Base-by-base conservation (phyloP, 2,113 vertebrate genomes). In the Lontra canadensis region DNA sequence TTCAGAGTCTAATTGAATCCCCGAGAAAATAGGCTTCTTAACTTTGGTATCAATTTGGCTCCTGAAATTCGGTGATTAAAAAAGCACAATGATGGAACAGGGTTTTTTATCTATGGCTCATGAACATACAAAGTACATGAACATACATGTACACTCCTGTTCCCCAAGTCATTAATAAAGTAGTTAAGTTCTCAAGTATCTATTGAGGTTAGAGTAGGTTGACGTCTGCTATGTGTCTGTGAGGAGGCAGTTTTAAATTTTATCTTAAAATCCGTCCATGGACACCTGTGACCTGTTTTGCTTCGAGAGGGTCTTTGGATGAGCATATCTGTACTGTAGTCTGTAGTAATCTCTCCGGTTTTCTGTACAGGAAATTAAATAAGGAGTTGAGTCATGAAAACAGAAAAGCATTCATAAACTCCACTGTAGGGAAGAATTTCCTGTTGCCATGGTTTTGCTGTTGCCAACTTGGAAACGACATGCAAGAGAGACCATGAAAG, bases 401-500 rank as follows among this genome's bases (percentile, higher is more conserved):
- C 95, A 97, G 97, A 98, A 98, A 97, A 98, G 87, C 94, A 93
- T 98, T 98, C 76, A 98, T 98, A 97, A 98, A 96, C 90, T 98
- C 95, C 31, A 93, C 89, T 96, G 90, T 91, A 98, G 74, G 91
- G 97, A 97, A 98, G 98, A 88, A 94, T 98, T 95, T 95, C 97
- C 96, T 98, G 97, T 98, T 98, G 95, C 97, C 87, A n/a, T 95
- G 90, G 88, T 81, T 98, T 94, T 98, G 21, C 97, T 97, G 17
- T 97, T 98, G 87, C 97, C 97, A 94, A 95, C 82, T 97, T 98
- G 96, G 96, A 98, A 97, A 97, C 82, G 25, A 96, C 67, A 80
- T 90, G 88, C 94, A 94, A 88, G 94, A 95, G 95, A 96, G 94
- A 93, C 84, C 93, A 93, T 98, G 96, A 97, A 97, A 98, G 96